Percentiles rank a stretch among this genome's conserved stretches.
Evolutionary conservation across 1,140 invertebrate genomes (phyloP).

Genomic region (Platyscapa corneri): DNA sequence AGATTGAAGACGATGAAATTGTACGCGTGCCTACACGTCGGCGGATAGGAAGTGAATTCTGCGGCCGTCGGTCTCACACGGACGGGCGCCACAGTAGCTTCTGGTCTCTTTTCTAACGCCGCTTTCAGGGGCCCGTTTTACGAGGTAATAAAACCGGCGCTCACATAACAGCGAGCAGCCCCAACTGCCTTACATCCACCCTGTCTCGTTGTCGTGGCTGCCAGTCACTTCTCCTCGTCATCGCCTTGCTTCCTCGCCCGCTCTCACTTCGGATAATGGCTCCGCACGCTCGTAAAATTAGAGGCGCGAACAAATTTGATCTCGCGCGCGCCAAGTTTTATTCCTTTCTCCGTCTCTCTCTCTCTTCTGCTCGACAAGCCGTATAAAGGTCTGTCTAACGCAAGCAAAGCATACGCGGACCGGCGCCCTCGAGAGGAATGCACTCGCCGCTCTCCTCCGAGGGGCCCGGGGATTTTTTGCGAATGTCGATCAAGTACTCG

Average conservation of each 20-base stretch:
- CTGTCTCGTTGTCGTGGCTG: not conserved
- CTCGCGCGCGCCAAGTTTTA: slow-evolving; percentile 8
- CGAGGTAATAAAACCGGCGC: slow-evolving; percentile 71
- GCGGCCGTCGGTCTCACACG: not conserved
- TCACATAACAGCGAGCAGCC: slow-evolving; percentile 61
- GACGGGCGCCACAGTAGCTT: slow-evolving; percentile 14
- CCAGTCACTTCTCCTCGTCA: slow-evolving; percentile 39
- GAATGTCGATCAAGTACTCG: no score
- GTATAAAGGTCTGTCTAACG: not conserved
- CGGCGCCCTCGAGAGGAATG: not conserved
- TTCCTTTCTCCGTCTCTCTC: slow-evolving; percentile 6
- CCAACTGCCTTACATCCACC: slow-evolving; percentile 6
- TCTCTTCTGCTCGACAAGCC: not conserved
- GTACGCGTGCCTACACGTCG: not conserved
- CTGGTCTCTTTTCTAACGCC: slow-evolving; percentile 69
- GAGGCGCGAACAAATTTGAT: slow-evolving; percentile 72
- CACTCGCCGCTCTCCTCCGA: no score
- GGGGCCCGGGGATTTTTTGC: no score
- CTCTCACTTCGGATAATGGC: slow-evolving; percentile 72
- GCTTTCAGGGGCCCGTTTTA: slow-evolving; percentile 66
- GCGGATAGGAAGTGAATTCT: not conserved
- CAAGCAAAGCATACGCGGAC: not conserved
- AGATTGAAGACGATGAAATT: not conserved
- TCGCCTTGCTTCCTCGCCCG: slow-evolving; percentile 63
- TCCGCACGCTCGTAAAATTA: slow-evolving; percentile 72